These are phyloP conservation scores for Paragorgia papillata DNA, from an alignment of 92 coral and sea anemone species.

Conservation along the genomic window DNA sequence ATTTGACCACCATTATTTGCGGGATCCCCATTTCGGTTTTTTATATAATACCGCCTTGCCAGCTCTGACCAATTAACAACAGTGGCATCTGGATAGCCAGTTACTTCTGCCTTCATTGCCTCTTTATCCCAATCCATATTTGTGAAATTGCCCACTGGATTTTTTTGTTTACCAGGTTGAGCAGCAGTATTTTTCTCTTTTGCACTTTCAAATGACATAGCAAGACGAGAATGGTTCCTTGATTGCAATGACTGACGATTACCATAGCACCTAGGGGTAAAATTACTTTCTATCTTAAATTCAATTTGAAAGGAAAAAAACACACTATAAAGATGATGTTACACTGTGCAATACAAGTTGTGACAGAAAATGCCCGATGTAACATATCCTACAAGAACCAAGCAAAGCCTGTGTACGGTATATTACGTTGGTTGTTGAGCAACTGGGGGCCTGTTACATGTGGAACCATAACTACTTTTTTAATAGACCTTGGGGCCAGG, in stretches of 20 bases:
- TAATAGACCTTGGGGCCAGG: too few species aligned
- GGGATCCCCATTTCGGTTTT: constrained; percentile 1
- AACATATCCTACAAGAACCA: too few species aligned
- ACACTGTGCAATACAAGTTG: too few species aligned
- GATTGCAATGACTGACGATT: background rate
- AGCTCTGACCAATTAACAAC: constrained; percentile 15
- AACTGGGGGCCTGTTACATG: too few species aligned
- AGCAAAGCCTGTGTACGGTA: too few species aligned
- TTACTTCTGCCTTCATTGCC: too few species aligned
- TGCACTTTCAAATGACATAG: background rate
- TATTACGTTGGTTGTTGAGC: background rate
- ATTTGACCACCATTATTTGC: too few species aligned
- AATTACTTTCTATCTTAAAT: background rate
- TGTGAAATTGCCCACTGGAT: background rate
- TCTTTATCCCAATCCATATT: constrained; percentile 10
- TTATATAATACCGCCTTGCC: constrained; percentile 9
- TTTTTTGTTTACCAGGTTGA: background rate
- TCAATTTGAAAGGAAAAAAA: too few species aligned
- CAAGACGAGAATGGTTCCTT: background rate
- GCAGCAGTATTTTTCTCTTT: background rate
- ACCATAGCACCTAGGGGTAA: background rate
- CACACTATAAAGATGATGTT: too few species aligned
- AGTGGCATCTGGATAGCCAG: background rate
- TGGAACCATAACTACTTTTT: too few species aligned
- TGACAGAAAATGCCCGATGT: too few species aligned